Conservation (phyloP, 2,797 vertebrate species). For the Intellagama lesueurii region DNA sequence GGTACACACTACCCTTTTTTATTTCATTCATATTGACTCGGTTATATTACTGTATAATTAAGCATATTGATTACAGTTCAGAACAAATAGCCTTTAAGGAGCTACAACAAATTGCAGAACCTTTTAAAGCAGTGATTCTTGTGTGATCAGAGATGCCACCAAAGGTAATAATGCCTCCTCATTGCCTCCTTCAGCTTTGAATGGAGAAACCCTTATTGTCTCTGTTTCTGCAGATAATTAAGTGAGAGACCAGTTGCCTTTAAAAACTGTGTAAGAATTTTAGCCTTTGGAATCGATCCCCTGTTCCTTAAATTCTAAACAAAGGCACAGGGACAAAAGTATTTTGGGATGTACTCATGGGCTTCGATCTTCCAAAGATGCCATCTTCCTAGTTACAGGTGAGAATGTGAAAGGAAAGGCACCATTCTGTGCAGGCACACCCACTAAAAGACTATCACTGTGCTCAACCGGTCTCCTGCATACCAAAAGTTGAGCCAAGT, state of each 20-base stretch:
- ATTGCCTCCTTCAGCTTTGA: not conserved
- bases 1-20: not conserved
- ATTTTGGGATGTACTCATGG: constrained; percentile 14
- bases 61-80: not conserved
- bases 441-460: not conserved
- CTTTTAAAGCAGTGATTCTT: not conserved
- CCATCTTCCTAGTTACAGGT: not conserved
- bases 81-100: not conserved
- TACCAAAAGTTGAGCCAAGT: not conserved
- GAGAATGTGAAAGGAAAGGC: not conserved
- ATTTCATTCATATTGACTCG: not conserved
- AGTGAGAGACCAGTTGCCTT: constrained; percentile 52
- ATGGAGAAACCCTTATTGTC: not conserved
- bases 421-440: not conserved
- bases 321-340: constrained; percentile 44
- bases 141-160: not conserved
- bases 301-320: constrained; percentile 39
- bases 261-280: constrained; percentile 55
- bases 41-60: no score
- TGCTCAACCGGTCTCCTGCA: no score
- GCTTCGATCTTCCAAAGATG: not conserved
- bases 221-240: not conserved
- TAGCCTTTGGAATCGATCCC: constrained; percentile 36
- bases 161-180: not conserved
- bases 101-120: not conserved